Conservation (phyloP, 1,140 invertebrate species). For the Reticulitermes speratus region DNA sequence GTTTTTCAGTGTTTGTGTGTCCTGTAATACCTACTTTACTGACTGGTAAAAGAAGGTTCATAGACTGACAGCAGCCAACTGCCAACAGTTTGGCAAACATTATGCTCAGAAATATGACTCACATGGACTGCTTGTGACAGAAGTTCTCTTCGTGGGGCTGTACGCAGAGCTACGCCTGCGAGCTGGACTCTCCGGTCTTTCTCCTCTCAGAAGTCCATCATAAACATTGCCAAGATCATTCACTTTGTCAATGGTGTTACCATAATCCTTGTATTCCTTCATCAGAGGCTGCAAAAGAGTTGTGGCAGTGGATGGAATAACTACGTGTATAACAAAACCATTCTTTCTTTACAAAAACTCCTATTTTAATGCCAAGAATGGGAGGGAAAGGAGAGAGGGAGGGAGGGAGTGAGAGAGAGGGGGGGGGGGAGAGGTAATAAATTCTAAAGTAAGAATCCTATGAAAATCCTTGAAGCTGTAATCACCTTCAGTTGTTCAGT, state of each 20-base stretch:
- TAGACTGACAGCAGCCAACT: no score
- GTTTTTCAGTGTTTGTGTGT: no score
- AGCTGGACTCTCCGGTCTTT: conserved; percentile 71
- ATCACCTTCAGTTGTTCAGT: conserved; percentile 76
- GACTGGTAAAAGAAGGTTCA: no score
- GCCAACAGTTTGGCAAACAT: no score
- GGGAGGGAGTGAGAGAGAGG: no score
- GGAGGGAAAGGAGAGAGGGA: no score
- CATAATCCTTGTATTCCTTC: conserved; percentile 88
- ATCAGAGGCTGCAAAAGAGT: conserved; percentile 63
- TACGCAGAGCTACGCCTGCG: conserved; percentile 61
- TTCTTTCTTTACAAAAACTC: background rate
- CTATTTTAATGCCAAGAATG: no score
- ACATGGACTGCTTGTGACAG: conserved; percentile 54
- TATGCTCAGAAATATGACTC: conserved; percentile 39
- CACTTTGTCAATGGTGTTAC: conserved; percentile 82
- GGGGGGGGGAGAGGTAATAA: no score
- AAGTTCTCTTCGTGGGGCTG: conserved; percentile 74
- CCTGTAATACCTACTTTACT: no score
- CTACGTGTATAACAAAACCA: background rate
- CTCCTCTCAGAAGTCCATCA: conserved; percentile 69
- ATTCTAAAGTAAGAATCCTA: no score
- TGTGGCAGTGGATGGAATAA: background rate
- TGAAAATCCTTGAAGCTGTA: no score
- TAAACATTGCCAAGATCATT: conserved; percentile 86